Evolutionary conservation across 1,140 invertebrate genomes (phyloP), one percentile per base, ranked within the genome.

Genomic region (Drosophila busckii): DNA sequence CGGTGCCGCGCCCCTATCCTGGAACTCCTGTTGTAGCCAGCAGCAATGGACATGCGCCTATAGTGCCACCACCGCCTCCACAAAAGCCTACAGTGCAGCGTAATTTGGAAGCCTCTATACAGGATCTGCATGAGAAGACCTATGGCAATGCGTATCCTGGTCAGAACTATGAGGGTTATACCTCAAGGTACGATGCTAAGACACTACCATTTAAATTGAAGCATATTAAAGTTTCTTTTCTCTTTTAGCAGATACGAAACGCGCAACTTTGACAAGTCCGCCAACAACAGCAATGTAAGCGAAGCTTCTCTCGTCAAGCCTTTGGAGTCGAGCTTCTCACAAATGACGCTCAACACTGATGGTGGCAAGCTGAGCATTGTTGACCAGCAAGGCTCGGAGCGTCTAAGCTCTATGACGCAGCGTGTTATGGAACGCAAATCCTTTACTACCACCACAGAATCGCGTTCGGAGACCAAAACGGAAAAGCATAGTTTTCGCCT

Each of bases 81-180:
- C 70, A 82, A 69, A 80, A 84, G 40, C 69, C 73, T 7, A 54
- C 37, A 4, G 82, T 62, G 1, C 85, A 85, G 53, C 84, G 80
- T n/a, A 86, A 87, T 44, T 52, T 87, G 20, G 86, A 87, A 58
- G 84, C 80, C 1, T 87, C 84, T 34, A 84, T 87, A 16, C 73
- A 87, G 41, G 86, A 87, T 68, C 45, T 87, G 9, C 86, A 87
- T 44, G 86, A 87, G 38, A 87, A 87, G 40, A 87, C 86, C 31
- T 87, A 86, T 23, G 86, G 66, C 32, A 73, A 54, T 37, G 48
- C 73, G 4, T 80, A 85, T 56, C 82, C 85, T 1, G 85, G 84
- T 15, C 89, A 90, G 68, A 90, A 87, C 55, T 91, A 91, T 67
- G 90, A 91, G 52, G 90, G 90, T 9, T 91, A 90, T 71, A 91